phyloP scores from a whole-genome alignment of 2,113 vertebrate genomes.

The Tyrannus savana region DNA sequence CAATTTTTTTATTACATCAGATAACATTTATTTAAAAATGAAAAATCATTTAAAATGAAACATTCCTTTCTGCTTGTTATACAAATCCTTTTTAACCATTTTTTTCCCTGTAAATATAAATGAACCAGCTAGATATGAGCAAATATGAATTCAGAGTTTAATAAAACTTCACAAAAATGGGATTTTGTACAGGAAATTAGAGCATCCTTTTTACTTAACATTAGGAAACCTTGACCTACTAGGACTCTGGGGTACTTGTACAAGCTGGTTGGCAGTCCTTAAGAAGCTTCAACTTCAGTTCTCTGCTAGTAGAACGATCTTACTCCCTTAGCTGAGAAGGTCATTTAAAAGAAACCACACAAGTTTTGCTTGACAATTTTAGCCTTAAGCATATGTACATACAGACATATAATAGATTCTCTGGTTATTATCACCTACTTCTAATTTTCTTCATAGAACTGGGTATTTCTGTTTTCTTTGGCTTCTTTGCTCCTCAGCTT shows the following conservation, averaged over 20 bases:
- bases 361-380: background rate
- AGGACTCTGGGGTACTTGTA: background rate
- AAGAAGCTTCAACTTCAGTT: background rate
- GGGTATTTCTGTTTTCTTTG: background rate
- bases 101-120: background rate
- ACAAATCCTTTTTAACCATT: background rate
- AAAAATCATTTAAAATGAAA: conserved; percentile 49
- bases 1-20: conserved; percentile 46
- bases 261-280: background rate
- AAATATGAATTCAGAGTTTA: background rate
- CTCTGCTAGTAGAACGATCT: background rate
- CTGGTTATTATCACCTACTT: background rate
- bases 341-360: background rate
- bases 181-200: background rate
- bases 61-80: conserved; percentile 30
- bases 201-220: background rate
- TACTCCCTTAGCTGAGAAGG: background rate
- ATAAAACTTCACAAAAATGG: background rate
- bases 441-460: background rate
- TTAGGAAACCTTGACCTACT: background rate
- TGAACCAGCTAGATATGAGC: background rate
- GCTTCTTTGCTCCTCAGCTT: background rate
- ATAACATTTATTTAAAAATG: conserved; percentile 32
- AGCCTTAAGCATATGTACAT: background rate
- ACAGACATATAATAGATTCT: background rate